Base-by-base conservation (phyloP, 2,888 invertebrate species). In the Ectemnius continuus region DNA sequence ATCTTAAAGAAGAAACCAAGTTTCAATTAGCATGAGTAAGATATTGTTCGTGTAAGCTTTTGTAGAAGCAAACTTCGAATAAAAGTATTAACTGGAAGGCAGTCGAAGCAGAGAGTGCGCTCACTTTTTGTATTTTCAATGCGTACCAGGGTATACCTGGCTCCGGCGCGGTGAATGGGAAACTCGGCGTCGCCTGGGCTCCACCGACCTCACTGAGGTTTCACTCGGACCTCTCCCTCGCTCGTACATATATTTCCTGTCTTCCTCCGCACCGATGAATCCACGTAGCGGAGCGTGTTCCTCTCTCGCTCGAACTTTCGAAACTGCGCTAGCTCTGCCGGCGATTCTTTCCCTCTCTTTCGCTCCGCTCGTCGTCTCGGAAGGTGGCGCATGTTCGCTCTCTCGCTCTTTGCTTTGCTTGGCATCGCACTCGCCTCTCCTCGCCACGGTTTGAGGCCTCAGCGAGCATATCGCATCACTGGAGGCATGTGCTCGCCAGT, bases 401-500 rank as follows among this genome's bases (percentile, higher is more conserved):
- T 65, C 56, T 59, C 23, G 8, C 16, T 13, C 56, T 18, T 36
- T 16, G 8, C 52, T 16, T 36, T 11, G 36, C 6, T 2, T 36
- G 36, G 36, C 36, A 36, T 36, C 36, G 46, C 28, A 72, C 60
- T 69, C 47, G 47, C 58, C 75, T 75, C 46, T 45, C 16, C 67
- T n/a, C 46, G 8, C 60, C 28, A 26, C 58, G 47, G 52, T 48
- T 14, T 23, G 61, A 52, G 45, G 66, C 68, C 70, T 74, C 72
- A 63, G 61, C 72, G 60, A 77, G 75, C 71, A 68, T 82, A 77
- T 79, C 73, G 62, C 69, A 67, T 65, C 70, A 73, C 66, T 73
- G 73, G 66, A 76, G 83, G 82, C 82, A 82, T 83, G 84, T 79
- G 81, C 74, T 75, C 78, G 80, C 69, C 86, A 88, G 88, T 88